Conservation (phyloP, 1,140 invertebrate genomes). For the Drosophila nikananu region DNA sequence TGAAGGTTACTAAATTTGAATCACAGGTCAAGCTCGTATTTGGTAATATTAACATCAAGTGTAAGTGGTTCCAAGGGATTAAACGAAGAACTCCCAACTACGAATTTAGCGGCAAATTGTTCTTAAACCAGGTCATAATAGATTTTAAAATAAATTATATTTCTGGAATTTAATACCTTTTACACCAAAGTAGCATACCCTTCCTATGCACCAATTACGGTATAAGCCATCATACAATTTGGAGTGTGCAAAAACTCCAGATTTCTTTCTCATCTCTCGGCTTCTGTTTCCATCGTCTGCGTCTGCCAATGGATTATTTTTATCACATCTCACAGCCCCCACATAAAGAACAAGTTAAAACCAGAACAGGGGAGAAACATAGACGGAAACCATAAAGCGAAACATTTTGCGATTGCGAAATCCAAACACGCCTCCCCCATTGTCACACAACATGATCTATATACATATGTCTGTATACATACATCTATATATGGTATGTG, state of each 20-base stretch:
- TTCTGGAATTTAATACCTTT: not conserved
- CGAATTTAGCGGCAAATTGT: not conserved
- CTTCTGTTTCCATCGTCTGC: slow-evolving; percentile 31
- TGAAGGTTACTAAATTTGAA: not conserved
- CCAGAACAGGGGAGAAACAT: slow-evolving; percentile 14
- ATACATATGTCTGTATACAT: slow-evolving; percentile 31
- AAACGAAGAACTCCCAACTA: not conserved
- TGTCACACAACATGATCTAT: slow-evolving; percentile 65
- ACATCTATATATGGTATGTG: not conserved
- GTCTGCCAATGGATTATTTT: slow-evolving; percentile 48
- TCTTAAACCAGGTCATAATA: not conserved
- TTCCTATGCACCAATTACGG: not conserved
- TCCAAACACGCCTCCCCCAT: slow-evolving; percentile 77
- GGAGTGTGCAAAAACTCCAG: slow-evolving; percentile 45
- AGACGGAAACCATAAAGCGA: slow-evolving; percentile 53
- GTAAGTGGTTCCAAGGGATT: not conserved
- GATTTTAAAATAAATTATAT: not conserved
- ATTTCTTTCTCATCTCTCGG: slow-evolving; percentile 28
- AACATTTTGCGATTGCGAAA: slow-evolving; percentile 73
- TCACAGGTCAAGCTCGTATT: no score
- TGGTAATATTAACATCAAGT: not conserved
- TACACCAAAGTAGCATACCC: not conserved
- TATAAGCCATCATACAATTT: slow-evolving; percentile 37
- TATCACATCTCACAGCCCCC: slow-evolving; percentile 38
- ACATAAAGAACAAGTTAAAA: slow-evolving; percentile 24